phyloP scores from a whole-genome alignment of 2,797 vertebrate genomes.

The Amniataba percoides region DNA sequence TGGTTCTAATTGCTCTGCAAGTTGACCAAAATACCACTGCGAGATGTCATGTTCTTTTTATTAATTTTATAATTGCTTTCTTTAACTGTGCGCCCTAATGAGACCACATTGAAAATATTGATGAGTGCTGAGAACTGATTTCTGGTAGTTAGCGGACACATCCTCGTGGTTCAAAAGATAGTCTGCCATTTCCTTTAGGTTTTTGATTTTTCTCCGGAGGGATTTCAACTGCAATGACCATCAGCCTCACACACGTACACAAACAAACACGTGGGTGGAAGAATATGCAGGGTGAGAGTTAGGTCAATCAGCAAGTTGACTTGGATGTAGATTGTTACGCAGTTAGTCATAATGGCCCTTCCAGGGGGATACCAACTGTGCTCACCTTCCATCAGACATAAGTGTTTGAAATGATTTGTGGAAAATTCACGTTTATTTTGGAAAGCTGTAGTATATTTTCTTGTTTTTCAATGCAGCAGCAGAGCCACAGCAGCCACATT shows the following conservation, averaged over 20 bases:
- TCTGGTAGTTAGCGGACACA: background rate
- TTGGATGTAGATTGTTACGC: background rate
- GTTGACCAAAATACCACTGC: background rate
- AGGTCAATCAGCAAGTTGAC: background rate
- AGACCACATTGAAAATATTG: background rate
- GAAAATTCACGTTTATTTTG: background rate
- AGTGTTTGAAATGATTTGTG: background rate
- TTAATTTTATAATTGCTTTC: background rate
- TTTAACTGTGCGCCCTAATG: too few species aligned
- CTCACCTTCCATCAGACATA: background rate
- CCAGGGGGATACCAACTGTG: too few species aligned
- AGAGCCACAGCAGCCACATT: background rate
- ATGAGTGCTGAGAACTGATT: background rate
- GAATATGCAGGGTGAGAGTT: too few species aligned
- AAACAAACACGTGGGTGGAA: background rate
- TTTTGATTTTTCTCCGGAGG: background rate
- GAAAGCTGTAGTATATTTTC: background rate
- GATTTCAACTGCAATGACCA: background rate
- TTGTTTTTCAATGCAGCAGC: rapidly evolving
- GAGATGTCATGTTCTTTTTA: background rate
- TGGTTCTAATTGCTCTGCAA: conserved; percentile 15
- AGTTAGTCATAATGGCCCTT: too few species aligned
- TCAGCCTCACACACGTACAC: background rate
- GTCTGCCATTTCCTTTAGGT: background rate
- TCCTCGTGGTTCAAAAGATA: background rate